Conservation (phyloP, 2,888 invertebrate genomes). For the Epicampocera succincta region DNA sequence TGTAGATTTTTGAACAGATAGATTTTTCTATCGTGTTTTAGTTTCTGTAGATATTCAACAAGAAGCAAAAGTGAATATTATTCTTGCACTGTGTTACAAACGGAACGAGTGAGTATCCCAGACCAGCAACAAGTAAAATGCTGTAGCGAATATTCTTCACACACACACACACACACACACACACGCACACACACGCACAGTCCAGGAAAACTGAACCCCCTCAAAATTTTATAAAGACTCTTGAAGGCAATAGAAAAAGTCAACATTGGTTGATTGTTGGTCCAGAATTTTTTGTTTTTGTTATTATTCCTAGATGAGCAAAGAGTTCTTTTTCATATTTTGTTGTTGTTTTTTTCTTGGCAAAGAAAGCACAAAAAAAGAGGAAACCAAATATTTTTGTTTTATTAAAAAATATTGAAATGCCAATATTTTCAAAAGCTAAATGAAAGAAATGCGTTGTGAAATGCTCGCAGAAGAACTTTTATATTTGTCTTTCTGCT, state of each 20-base stretch:
- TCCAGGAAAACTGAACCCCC: conserved; percentile 30
- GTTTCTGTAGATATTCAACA: no score
- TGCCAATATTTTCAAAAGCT: conserved; percentile 44
- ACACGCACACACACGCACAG: background rate
- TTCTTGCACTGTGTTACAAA: background rate
- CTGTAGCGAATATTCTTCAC: background rate
- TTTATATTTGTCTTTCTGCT: conserved; percentile 19
- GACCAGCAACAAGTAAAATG: background rate
- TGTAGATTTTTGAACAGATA: no score
- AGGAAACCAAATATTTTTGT: conserved; percentile 61
- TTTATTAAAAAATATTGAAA: conserved; percentile 63
- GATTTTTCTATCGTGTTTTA: no score
- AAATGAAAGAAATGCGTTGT: conserved; percentile 20
- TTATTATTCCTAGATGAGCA: conserved; percentile 43
- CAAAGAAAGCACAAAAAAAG: background rate
- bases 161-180: background rate
- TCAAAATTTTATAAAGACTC: conserved; percentile 39
- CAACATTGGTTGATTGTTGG: conserved; percentile 52
- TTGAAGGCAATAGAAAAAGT: conserved; percentile 57
- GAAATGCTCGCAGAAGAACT: background rate
- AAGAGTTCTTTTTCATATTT: conserved; percentile 8
- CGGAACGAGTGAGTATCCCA: background rate
- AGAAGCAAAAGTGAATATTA: background rate
- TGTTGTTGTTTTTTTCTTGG: conserved; percentile 3
- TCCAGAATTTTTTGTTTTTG: conserved; percentile 25